Base-by-base conservation (phyloP, 2,888 invertebrate genomes). In the Diplolepis rosae region DNA sequence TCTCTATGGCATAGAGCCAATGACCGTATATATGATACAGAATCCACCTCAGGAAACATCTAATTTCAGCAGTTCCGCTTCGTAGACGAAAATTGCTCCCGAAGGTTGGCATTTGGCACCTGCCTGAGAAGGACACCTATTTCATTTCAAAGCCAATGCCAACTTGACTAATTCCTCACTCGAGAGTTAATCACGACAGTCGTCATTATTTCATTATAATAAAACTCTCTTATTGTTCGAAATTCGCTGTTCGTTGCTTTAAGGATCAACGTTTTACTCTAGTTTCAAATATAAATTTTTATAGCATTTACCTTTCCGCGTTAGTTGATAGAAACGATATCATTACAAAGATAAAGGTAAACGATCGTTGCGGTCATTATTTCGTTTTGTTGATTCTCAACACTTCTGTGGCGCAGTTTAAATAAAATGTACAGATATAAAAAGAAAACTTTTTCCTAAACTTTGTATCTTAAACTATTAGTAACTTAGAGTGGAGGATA, bases 51-150 rank as follows among this genome's bases (percentile, higher is more conserved):
- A 39, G 39, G 39, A 61, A 61, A 42, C 61, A 61, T 61, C n/a
- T 22, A 24, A 39, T 61, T 39, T 61, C 61, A 61, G 35, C 61
- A 61, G 61, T 61, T 42, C 61, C 61, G 61, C 61, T 61, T 61
- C 39, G 24, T 24, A 39, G 27, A 61, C 61, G 61, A 61, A 61
- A 61, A 39, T 61, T 39, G 4, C 61, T 61, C 24, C n/a, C 61
- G 61, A 61, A 61, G 61, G 61, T 61, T 39, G 24, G n/a, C 39
- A 61, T 42, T 42, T 61, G 61, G 61, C 61, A 61, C 39, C 24
- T 39, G n/a, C 18, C 22, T 24, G 35, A 61, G 52, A 52, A 52
- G 61, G 61, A 22, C 39, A 24, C 18, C 45, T 45, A 61, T n/a
- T 35, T 61, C 13, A 61, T 39, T 61, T 61, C 61, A 61, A 61